A percentile compares a stretch with the other conserved stretches of the same genome.
Conservation (phyloP, 2,888 invertebrate species). For the Operophtera brumata region DNA sequence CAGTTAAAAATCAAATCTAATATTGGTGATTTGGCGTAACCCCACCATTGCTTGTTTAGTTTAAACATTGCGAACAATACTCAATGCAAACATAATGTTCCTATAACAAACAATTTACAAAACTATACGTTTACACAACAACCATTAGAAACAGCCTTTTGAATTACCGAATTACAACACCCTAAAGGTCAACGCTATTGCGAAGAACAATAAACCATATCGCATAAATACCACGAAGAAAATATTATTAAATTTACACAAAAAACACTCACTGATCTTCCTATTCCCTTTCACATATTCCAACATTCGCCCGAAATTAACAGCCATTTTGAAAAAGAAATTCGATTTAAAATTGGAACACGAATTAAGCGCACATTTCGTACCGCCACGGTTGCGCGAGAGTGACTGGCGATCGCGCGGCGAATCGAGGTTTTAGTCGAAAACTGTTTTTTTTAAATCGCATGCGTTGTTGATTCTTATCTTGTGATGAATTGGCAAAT, state of each 20-base stretch:
- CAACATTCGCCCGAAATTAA: conserved; percentile 47
- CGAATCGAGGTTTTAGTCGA: conserved; percentile 40
- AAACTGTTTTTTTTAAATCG: conserved; percentile 37
- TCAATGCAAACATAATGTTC: not conserved
- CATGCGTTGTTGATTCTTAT: conserved; percentile 4
- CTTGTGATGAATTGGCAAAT: conserved; percentile 2
- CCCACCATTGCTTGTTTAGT: no score
- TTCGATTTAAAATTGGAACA: conserved; percentile 33
- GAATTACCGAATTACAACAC: conserved; percentile 11
- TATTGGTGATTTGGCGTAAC: no score
- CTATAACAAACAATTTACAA: not conserved
- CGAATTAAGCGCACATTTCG: conserved; percentile 47
- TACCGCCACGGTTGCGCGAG: conserved; percentile 47
- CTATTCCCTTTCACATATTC: conserved; percentile 49
- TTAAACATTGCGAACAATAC: no score
- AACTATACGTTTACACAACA: conserved; percentile 13
- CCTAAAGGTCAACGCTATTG: conserved; percentile 18
- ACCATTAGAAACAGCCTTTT: not conserved
- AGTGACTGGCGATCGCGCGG: conserved; percentile 51
- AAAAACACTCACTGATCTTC: conserved; percentile 54
- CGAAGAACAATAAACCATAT: conserved; percentile 13
- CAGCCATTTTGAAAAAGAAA: conserved; percentile 46
- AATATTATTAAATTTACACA: conserved; percentile 10
- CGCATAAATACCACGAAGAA: conserved; percentile 9
- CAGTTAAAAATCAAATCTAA: no score